Percentiles rank a stretch among this genome's conserved stretches.
These are phyloP conservation scores for Pyralis farinalis DNA, from an alignment of 2,888 invertebrate species.

Conservation along the genomic window DNA sequence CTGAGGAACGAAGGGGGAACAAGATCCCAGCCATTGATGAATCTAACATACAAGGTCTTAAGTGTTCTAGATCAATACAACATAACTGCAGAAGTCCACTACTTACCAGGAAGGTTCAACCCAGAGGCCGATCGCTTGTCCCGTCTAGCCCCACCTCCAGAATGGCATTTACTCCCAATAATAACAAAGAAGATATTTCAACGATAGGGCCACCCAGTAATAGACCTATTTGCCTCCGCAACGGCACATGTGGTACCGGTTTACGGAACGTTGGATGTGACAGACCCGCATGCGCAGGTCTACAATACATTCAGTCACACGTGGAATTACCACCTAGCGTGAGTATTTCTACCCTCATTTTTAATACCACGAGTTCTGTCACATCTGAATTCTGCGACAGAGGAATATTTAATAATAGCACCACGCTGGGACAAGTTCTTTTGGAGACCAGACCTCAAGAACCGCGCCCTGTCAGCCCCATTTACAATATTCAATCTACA, in stretches of 20 bases:
- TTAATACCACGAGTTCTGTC: conserved; percentile 20
- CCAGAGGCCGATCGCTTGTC: conserved; percentile 22
- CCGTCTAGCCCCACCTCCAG: conserved; percentile 12
- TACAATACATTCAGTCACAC: conserved; percentile 10
- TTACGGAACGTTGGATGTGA: not conserved
- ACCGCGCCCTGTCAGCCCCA: conserved; percentile 13
- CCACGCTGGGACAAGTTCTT: conserved; percentile 19
- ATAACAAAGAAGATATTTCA: conserved; percentile 9
- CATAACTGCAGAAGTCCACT: too few species aligned
- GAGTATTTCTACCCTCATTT: conserved; percentile 24
- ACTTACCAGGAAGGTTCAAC: conserved; percentile 27
- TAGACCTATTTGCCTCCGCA: conserved; percentile 19
- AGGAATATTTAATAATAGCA: conserved; percentile 16
- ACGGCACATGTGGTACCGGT: not conserved
- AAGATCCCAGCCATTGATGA: conserved; percentile 4
- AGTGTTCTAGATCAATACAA: too few species aligned
- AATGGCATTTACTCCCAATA: conserved; percentile 17
- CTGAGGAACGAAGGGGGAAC: conserved; percentile 16
- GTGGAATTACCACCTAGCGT: conserved; percentile 21
- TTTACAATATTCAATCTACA: conserved; percentile 11
- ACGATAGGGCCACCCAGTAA: conserved; percentile 13
- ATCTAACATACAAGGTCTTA: conserved; percentile 7
- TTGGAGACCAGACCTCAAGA: conserved; percentile 19
- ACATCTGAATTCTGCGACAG: conserved; percentile 19
- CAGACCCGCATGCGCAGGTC: not conserved